Evolutionary conservation across 2,797 vertebrate genomes (phyloP).

Genomic region (Rhynchonycteris naso): DNA sequence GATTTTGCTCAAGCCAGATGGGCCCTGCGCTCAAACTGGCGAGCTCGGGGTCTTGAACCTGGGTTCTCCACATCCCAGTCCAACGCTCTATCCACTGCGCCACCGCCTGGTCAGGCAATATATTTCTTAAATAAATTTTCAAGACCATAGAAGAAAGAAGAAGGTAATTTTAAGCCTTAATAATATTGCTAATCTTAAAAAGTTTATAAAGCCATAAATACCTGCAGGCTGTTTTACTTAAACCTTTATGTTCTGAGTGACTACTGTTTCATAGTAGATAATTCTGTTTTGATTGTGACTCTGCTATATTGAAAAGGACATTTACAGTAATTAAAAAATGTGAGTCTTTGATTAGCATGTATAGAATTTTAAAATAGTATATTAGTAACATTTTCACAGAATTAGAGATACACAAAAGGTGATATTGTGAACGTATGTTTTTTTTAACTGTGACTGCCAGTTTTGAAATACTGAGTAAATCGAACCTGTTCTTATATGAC

Average conservation of each 20-base stretch:
- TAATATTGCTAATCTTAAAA: not conserved
- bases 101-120: not conserved
- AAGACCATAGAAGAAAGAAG: not conserved
- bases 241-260: not conserved
- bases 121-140: constrained; percentile 13
- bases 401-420: not conserved
- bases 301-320: not conserved
- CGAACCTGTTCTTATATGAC: not conserved
- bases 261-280: not conserved
- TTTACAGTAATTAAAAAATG: constrained; percentile 35
- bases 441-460: not conserved
- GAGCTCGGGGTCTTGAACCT: too few relatives aligned
- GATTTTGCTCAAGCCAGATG: too few relatives aligned
- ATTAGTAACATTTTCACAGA: constrained; percentile 7
- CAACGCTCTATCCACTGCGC: too few relatives aligned
- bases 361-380: constrained; percentile 17
- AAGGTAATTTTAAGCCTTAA: constrained; percentile 1
- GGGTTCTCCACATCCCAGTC: too few relatives aligned
- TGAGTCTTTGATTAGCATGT: not conserved
- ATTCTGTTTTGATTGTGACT: not conserved
- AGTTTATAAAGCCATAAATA: not conserved
- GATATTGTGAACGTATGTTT: not conserved
- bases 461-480: constrained; percentile 46
- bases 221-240: not conserved
- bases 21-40: too few relatives aligned